A percentile compares a stretch with the other conserved stretches of the same genome.
Evolutionary conservation across 2,797 vertebrate genomes (phyloP).

Genomic region (Yasuhikotakia modesta): DNA sequence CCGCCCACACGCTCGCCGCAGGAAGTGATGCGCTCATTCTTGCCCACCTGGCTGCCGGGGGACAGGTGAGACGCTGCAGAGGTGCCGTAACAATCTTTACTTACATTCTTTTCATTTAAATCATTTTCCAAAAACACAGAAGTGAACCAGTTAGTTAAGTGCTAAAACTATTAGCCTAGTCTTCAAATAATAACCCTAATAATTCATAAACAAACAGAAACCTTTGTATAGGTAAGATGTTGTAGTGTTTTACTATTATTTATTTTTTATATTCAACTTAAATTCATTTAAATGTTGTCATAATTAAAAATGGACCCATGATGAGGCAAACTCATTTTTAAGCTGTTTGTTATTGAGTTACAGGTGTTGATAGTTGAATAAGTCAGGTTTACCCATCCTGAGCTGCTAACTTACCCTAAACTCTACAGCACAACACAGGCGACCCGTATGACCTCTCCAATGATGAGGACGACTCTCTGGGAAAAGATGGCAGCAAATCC

Average conservation of each 20-base stretch:
- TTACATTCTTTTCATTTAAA: background rate
- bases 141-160: no score
- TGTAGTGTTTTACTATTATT: no score
- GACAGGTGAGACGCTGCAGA: conserved; percentile 68
- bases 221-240: no score
- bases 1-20: conserved; percentile 69
- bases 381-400: background rate
- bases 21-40: conserved; percentile 80
- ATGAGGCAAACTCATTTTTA: no score
- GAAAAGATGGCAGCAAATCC: conserved; percentile 91
- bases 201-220: no score
- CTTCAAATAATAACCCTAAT: no score
- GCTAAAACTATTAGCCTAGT: no score
- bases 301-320: no score
- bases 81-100: background rate
- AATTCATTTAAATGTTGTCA: no score
- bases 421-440: conserved; percentile 72
- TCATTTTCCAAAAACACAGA: background rate
- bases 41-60: conserved; percentile 79
- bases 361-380: background rate
- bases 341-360: no score
- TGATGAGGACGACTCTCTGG: conserved; percentile 89
- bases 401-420: background rate
- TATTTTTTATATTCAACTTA: no score
- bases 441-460: conserved; percentile 95